Base-by-base conservation (phyloP, 2,888 invertebrate genomes). In the Catocala fraxini region DNA sequence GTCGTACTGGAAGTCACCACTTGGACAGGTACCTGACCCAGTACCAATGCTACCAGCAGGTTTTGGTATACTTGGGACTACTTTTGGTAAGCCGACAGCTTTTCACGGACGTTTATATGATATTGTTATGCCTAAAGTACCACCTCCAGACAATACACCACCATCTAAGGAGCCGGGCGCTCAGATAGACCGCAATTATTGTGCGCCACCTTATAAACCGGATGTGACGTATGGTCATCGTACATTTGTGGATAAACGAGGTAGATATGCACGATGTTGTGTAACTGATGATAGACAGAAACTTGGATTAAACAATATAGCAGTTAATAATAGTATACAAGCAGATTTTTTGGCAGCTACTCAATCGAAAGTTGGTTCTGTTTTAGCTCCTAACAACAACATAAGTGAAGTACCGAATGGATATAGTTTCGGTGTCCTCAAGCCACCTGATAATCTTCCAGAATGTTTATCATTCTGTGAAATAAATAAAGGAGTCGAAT, bases 311-410 rank as follows among this genome's bases (percentile, higher is more conserved):
- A 85, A 83, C 43, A 79, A 85, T 53, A 87, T 87, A 51, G 73
- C 86, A 2, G 75, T 89, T 34, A 59, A 90, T 7, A 94, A 87
- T 71, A 85, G 88, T 45, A 86, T 92, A 67, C 90, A 94, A 75
- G 85, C 94, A 0, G 89, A 95, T 73, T 88, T 84, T 65, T 77
- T 83, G 59, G 86, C 92, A 15, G 70, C 73, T 46, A 85, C 79
- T 0, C 86, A 89, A 64, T 82, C 91, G 0, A 84, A 82, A 73
- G 42, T 94, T 11, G 95, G 95, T 10, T 82, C 84, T 63, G 82
- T 84, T 34, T 75, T 95, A 67, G 85, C 94, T 6, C 95, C 95
- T 68, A 93, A 94, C 77, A 80, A 94, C 47, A 95, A 95, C 71
- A 89, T 94, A 46, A 77, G 75, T 9, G 80, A 86, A 57, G 91